Evolutionary conservation across 2,888 invertebrate genomes (phyloP).

Genomic region (Amphipyra tragopoginis): DNA sequence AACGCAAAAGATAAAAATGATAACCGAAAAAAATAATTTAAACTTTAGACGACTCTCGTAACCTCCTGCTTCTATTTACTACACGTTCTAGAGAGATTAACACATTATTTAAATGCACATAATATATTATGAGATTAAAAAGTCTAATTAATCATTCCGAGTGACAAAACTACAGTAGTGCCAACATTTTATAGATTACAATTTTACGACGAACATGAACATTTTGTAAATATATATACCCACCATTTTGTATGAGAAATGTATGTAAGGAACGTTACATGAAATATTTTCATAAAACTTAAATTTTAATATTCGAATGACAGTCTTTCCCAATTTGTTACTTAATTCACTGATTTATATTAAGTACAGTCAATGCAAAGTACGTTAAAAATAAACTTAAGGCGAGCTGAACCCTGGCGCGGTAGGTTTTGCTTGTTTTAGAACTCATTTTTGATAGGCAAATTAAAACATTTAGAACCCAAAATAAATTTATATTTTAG

Average conservation of each 20-base stretch:
- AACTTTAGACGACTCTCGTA: no score
- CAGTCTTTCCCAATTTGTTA: slow-evolving; percentile 29
- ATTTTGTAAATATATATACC: slow-evolving; percentile 38
- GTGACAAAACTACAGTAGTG: slow-evolving; percentile 40
- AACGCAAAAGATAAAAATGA: no score
- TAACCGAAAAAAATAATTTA: no score
- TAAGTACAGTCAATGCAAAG: slow-evolving; percentile 18
- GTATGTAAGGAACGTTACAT: slow-evolving; percentile 5
- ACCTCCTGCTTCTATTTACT: neutral
- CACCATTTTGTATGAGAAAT: slow-evolving; percentile 34
- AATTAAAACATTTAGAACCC: no score
- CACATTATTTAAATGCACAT: slow-evolving; percentile 3
- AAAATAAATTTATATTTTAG: no score
- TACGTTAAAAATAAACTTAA: slow-evolving; percentile 17
- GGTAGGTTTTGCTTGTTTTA: no score
- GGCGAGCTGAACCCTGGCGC: no score
- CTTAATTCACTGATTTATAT: slow-evolving; percentile 20
- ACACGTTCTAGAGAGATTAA: neutral
- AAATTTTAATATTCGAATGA: slow-evolving; percentile 29
- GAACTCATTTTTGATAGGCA: no score
- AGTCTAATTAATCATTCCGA: slow-evolving; percentile 5
- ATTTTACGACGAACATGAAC: slow-evolving; percentile 7
- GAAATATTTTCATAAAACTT: slow-evolving; percentile 24
- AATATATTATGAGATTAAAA: neutral
- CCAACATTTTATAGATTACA: slow-evolving; percentile 36